Base-by-base conservation (phyloP, 2,888 invertebrate species). In the Cheilosia variabilis region DNA sequence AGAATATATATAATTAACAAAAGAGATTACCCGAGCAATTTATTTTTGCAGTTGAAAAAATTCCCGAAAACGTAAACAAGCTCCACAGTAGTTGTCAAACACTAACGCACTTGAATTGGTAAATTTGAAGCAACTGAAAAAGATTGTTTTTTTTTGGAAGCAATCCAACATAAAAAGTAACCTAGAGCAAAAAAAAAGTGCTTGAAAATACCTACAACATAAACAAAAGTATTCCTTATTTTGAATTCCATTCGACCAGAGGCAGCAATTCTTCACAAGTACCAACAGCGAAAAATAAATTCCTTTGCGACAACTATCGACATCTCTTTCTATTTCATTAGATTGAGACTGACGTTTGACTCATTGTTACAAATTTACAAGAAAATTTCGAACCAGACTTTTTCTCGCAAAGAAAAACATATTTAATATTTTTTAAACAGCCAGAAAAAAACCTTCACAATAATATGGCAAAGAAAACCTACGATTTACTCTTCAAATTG, bases 391-490 rank as follows among this genome's bases (percentile, higher is more conserved):
- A 72, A 80, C 72, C 80, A 81, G 75, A 81, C 71, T 62, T 81
- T 86, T 80, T 68, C 57, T 71, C 31, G 62, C 62, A 43, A 71
- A 58, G 55, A 77, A 66, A 76, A 24, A n/a, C 31, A 31, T 22
- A 37, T 53, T 77, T 77, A 68, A 60, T 50, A 81, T 50, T 69
- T 37, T 13, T 60, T 50, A 80, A 71, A 71, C n/a, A 78, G 37
- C 27, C n/a, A 45, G 17, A 43, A 34, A 63, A 63, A 69, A 37
- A 83, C 47, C 52, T 17, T 68, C 24, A 17, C 57, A 72, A 53
- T 47, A 88, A 94, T 95, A 98, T 98, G 97, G 97, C 97, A 92
- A 98, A 98, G 94, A 97, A 97, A 94, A 97, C 98, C 88, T 98
- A 98, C 94, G 98, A 98, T 94, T 94, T 98, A 91, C 93, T 98